phyloP scores from a whole-genome alignment of 1,140 invertebrate genomes.

The Pseudomyrmex dendroicus region DNA sequence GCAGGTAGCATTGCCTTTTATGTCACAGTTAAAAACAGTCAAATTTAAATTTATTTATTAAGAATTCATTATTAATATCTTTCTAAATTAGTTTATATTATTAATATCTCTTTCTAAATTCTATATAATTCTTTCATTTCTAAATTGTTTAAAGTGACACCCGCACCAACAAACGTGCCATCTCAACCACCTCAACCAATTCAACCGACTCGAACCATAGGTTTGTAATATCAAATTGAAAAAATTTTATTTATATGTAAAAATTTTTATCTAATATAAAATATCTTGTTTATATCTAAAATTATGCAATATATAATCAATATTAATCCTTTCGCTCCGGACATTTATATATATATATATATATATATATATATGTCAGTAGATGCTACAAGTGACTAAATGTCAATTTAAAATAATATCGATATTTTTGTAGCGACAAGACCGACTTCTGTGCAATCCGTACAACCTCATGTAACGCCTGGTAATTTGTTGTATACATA shows the following conservation, averaged over 20 bases:
- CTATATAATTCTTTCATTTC: no score
- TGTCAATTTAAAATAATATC: neutral
- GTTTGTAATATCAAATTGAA: neutral
- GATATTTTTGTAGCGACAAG: slow-evolving; percentile 22
- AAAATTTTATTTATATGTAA: no score
- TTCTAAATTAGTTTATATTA: no score
- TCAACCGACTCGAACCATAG: neutral
- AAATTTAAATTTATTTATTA: no score
- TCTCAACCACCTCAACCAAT: neutral
- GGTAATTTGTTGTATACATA: neutral
- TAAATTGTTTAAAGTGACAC: no score
- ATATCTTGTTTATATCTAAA: no score
- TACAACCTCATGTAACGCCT: slow-evolving; percentile 6
- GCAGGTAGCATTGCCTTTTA: neutral
- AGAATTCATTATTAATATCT: no score
- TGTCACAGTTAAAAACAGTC: no score
- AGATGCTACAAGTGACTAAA: no score
- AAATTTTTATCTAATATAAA: neutral
- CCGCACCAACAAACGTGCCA: neutral
- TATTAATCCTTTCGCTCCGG: no score
- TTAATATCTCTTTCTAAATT: no score
- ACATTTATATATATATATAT: neutral
- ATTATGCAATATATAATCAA: no score
- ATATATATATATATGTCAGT: neutral
- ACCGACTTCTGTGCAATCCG: slow-evolving; percentile 13